Conservation (phyloP, 2,797 vertebrate genomes). For the Phaenicophaeus curvirostris region DNA sequence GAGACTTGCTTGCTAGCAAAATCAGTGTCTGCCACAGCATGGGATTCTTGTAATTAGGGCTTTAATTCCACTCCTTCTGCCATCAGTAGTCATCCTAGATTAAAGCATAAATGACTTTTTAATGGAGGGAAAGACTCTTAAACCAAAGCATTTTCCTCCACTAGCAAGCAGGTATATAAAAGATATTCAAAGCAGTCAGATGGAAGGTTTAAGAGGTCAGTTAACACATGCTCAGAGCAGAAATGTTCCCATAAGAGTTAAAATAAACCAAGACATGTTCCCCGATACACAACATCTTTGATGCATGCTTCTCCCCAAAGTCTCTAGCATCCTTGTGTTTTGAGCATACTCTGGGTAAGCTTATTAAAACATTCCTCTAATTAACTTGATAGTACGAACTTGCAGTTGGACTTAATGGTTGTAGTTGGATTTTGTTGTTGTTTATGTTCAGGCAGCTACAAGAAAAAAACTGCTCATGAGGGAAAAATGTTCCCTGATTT, state of each 20-base stretch:
- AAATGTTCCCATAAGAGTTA: background rate
- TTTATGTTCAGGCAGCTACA: background rate
- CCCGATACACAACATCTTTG: background rate
- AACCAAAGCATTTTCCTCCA: background rate
- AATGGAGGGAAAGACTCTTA: background rate
- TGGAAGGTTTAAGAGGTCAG: background rate
- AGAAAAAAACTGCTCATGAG: background rate
- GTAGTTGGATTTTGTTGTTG: background rate
- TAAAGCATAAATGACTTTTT: constrained; percentile 7
- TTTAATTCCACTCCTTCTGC: background rate
- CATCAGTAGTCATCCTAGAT: background rate
- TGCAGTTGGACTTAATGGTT: background rate
- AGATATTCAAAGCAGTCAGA: background rate
- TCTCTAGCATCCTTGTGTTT: background rate
- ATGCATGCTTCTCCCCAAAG: background rate
- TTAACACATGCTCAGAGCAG: background rate
- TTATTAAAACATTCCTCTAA: background rate
- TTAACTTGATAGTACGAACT: background rate
- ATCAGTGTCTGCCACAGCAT: background rate
- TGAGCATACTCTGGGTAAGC: background rate
- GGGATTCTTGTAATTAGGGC: background rate
- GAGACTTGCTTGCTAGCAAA: background rate
- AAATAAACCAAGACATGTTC: background rate
- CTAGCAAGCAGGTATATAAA: background rate
- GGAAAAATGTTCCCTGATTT: background rate